These are phyloP conservation scores for Paramisgurnus dabryanus DNA, from an alignment of 2,113 vertebrate genomes.

Conservation along the genomic window DNA sequence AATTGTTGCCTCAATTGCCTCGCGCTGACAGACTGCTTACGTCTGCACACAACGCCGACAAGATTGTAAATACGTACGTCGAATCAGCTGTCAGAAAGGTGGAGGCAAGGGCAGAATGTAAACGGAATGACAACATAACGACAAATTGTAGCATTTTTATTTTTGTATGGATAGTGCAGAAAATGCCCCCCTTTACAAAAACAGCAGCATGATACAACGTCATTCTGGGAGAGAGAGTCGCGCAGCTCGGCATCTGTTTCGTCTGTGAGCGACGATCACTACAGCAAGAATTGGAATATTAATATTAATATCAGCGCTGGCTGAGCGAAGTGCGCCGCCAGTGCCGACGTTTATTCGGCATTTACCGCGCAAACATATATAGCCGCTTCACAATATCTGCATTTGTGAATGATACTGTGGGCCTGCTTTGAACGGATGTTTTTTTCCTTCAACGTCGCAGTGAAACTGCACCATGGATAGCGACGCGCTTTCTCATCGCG, in stretches of 20 bases:
- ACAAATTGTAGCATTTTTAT: conserved; percentile 37
- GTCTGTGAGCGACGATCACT: conserved; percentile 54
- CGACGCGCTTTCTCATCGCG: conserved; percentile 58
- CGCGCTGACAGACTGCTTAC: conserved; percentile 52
- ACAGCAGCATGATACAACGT: conserved; percentile 46
- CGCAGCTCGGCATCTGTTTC: conserved; percentile 47
- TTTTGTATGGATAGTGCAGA: conserved; percentile 24
- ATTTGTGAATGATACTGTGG: conserved; percentile 48
- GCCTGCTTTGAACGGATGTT: conserved; percentile 51
- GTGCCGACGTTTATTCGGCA: conserved; percentile 53
- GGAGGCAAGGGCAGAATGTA: conserved; percentile 39
- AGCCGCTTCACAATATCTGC: neutral
- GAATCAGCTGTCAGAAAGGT: conserved; percentile 37
- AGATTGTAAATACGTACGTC: conserved; percentile 53
- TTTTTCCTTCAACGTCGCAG: conserved; percentile 63
- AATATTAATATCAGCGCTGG: conserved; percentile 70
- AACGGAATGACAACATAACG: conserved; percentile 44
- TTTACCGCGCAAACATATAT: conserved; percentile 32
- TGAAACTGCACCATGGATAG: conserved; percentile 69
- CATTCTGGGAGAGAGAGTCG: conserved; percentile 39
- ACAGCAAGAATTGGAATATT: conserved; percentile 63
- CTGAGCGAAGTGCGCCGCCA: conserved; percentile 33
- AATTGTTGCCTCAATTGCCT: neutral
- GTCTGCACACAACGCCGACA: conserved; percentile 41
- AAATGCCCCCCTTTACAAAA: conserved; percentile 46